Percentiles rank a stretch among this genome's conserved stretches.
Evolutionary conservation across 2,888 invertebrate genomes (phyloP).

Genomic region (Microctonus hyperodae): DNA sequence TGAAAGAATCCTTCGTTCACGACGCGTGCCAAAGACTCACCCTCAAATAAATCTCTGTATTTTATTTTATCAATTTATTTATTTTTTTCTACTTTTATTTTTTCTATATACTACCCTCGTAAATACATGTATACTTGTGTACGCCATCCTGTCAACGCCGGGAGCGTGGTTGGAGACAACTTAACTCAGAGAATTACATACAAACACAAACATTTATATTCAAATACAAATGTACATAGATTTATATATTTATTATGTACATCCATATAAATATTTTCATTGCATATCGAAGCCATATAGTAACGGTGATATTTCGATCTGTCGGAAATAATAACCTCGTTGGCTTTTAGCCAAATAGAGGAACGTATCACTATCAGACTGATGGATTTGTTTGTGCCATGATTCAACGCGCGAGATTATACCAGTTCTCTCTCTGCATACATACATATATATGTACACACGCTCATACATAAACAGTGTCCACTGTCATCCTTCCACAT

Average conservation of each 20-base stretch:
- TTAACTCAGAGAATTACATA: not conserved
- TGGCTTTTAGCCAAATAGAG: slow-evolving; percentile 55
- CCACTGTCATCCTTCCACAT: slow-evolving; percentile 9
- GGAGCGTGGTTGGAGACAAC: not conserved
- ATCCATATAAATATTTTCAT: not conserved
- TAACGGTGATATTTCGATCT: slow-evolving; percentile 44
- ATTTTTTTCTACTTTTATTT: not conserved
- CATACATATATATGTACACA: not conserved
- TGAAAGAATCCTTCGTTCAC: not conserved
- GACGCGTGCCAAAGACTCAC: not conserved
- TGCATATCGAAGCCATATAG: not conserved
- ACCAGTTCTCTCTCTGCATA: slow-evolving; percentile 17
- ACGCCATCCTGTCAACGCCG: not conserved
- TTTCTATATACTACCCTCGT: not conserved
- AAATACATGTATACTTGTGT: not conserved
- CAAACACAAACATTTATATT: not conserved
- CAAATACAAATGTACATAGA: not conserved
- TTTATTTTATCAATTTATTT: too few species aligned
- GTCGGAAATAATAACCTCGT: slow-evolving; percentile 51
- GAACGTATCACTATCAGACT: slow-evolving; percentile 40
- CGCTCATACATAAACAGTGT: not conserved
- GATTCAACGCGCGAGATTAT: slow-evolving; percentile 36
- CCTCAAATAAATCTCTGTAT: not conserved
- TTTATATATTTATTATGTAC: not conserved
- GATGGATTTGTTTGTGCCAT: slow-evolving; percentile 54